Evolutionary conservation across 2,113 vertebrate genomes (phyloP).

Genomic region (Sebastes schlegelii): DNA sequence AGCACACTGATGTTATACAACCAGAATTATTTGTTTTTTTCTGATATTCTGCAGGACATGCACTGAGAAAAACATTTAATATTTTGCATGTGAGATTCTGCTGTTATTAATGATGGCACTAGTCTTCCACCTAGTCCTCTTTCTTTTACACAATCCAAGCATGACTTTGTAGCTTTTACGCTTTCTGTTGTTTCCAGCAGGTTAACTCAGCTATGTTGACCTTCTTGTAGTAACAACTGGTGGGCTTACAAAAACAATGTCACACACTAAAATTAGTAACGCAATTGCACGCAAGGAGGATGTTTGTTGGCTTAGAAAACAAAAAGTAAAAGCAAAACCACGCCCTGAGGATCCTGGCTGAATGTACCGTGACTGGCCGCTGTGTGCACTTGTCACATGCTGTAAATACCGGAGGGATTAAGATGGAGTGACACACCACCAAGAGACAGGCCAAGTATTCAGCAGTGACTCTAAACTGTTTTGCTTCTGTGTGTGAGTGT

Average conservation of each 20-base stretch:
- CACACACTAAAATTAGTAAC: neutral
- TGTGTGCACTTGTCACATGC: conserved; percentile 41
- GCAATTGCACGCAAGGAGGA: neutral
- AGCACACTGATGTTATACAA: neutral
- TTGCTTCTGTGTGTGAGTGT: neutral
- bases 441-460: conserved; percentile 32
- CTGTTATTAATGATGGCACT: neutral
- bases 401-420: conserved; percentile 47
- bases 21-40: neutral
- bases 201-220: neutral
- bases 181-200: neutral
- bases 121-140: neutral
- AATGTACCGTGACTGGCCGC: neutral
- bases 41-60: neutral
- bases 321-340: conserved; percentile 3
- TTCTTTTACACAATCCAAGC: neutral
- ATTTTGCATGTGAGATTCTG: neutral
- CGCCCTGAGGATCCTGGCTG: conserved; percentile 6
- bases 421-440: conserved; percentile 34
- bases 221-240: neutral
- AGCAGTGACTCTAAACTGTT: conserved; percentile 26
- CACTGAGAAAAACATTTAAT: neutral
- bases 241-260: neutral
- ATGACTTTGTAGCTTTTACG: neutral
- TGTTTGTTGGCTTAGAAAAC: conserved; percentile 9